Base-by-base conservation (phyloP, 2,797 vertebrate genomes). In the Enteromius unitaeniatus region DNA sequence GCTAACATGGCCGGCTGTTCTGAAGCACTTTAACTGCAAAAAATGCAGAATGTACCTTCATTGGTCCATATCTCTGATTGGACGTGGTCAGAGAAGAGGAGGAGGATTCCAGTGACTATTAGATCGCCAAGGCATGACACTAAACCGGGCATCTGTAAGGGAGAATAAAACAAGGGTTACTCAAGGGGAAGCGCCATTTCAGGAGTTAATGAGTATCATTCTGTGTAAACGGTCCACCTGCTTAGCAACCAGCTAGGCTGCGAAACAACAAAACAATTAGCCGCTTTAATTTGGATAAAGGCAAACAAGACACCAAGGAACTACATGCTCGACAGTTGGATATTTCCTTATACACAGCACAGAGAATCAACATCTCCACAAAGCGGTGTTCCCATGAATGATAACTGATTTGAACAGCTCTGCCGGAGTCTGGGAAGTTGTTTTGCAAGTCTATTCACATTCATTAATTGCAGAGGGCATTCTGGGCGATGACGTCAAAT, bases 41-140 rank as follows among this genome's bases (percentile, higher is more conserved):
- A 85, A 90, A 91, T 92, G 91, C 82, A 70, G 76, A 31, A 15
- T 15, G 91, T 93, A 95, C 94, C 94, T 95, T 95, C 93, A 92
- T 93, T 90, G 78, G 88, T 92, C 92, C 87, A 91, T 91, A 92
- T 93, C 91, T 94, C 92, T 84, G 94, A 92, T 82, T 69, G 69
- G 87, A 91, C 86, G 86, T 85, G 88, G 86, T 69, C 82, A 83
- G 91, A 92, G 37, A 87, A 91, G 86, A 92, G 91, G 84, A 91
- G 91, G 80, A 95, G 87, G 91, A 95, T 91, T 84, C 93, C 94
- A 92, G 94, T 91, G 92, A 95, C 92, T 92, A 93, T 94, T 91
- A 94, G 91, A 94, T 91, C 91, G 89, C 92, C 90, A 93, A 93
- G 90, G 86, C 91, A 91, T 90, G 92, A 92, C 90, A 91, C 90